Base-by-base conservation (phyloP, 2,888 invertebrate genomes). In the Drosophila mettleri region DNA sequence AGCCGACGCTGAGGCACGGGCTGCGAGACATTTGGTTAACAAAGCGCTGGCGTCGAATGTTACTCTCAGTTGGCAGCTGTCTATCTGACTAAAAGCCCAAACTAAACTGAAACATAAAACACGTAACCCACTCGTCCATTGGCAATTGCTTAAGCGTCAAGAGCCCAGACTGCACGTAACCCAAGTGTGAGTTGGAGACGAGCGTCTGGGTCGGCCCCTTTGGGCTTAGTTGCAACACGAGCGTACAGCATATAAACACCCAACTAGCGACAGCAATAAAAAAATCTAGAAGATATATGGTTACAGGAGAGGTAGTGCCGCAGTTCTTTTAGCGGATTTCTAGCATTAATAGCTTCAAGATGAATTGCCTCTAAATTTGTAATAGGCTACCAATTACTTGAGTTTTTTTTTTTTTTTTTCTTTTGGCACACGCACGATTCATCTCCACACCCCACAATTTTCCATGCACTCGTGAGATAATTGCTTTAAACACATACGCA, bases 1-100 rank as follows among this genome's bases (percentile, higher is more conserved):
- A n/a, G 29, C 29, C 18, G 38, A 18, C 3, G 36, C 51, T 31
- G 39, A 18, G 46, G 33, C 33, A 10, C 1, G 9, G 22, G 29
- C 33, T 33, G 48, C 8, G 51, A 54, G 49, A 51, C 54, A 65
- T 67, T 58, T 59, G 34, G 39, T 22, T 43, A 63, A 66, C 46
- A 66, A 65, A 60, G 53, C 38, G 59, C 66, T 54, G 60, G 72
- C 74, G 55, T 59, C 65, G 62, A 73, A 64, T 74, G 63, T 64
- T 77, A 77, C 78, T 63, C 70, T 77, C 64, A 59, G 69, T 66
- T 80, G 82, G 78, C 82, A 83, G 82, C 86, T 78, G 86, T 80
- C 86, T 69, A 53, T 66, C 76, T 66, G 69, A 24, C 67, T 36
- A 54, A 73, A 39, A 61, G 43, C 63, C 27, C 61, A 59, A 48